Percentiles rank a stretch among this genome's conserved stretches.
Evolutionary conservation across 2,888 invertebrate genomes (phyloP).

Genomic region (Craniophora ligustri): DNA sequence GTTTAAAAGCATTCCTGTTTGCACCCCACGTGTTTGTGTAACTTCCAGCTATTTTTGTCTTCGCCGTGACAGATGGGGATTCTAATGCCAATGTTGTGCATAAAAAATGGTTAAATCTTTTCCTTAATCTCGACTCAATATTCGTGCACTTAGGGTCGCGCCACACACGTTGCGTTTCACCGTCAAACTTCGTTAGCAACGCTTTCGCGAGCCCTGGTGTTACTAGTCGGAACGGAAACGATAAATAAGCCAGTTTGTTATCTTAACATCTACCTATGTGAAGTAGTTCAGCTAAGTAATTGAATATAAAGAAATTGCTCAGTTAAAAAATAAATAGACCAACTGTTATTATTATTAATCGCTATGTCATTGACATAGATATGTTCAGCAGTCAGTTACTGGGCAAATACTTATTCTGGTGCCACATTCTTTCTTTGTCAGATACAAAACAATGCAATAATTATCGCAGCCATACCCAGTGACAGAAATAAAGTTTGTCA

Average conservation of each 20-base stretch:
- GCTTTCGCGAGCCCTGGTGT: conserved; percentile 7
- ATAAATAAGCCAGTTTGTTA: conserved; percentile 31
- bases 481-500: conserved; percentile 65
- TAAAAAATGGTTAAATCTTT: conserved; percentile 56
- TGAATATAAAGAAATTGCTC: conserved; percentile 14
- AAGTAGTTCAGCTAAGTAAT: conserved; percentile 24
- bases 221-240: conserved; percentile 17
- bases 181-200: conserved; percentile 29
- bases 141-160: conserved; percentile 32
- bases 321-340: conserved; percentile 2
- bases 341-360: background rate
- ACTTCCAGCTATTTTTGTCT: conserved; percentile 65
- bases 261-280: conserved; percentile 25
- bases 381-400: background rate
- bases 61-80: conserved; percentile 59
- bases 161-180: conserved; percentile 31
- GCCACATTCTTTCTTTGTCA: conserved; percentile 17
- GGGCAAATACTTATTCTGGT: conserved; percentile 11
- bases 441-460: conserved; percentile 45
- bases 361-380: background rate
- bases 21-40: conserved; percentile 66
- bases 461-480: conserved; percentile 31
- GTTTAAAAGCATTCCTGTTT: conserved; percentile 76
- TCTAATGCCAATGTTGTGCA: conserved; percentile 61
- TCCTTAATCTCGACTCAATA: conserved; percentile 42